Base-by-base conservation (phyloP, 2,113 vertebrate species). In the Oenanthe oenanthe region DNA sequence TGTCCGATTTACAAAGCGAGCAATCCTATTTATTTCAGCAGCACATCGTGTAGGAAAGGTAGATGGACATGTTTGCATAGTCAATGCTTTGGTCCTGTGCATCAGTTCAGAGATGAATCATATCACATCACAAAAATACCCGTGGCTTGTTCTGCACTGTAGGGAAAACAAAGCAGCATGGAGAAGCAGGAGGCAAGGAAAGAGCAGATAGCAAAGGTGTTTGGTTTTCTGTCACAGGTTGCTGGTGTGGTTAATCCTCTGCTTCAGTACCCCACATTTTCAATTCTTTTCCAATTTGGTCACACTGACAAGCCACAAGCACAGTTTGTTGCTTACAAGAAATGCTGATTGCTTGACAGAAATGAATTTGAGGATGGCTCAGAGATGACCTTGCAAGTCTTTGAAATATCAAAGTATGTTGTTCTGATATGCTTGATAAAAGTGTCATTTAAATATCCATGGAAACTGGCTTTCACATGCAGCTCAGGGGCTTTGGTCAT, bases 371-470 rank as follows among this genome's bases (percentile, higher is more conserved):
- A 62, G 57, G 72, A 56, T 81, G 45, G 34, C 68, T 91, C 58
- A 63, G 80, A 91, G 25, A 32, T 84, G 88, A 96, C 92, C 94
- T 91, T 89, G 68, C 85, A 94, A 92, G 75, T 45, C 76, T 92
- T 95, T 7, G 1, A 90, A 95, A 92, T 94, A 90, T 67, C 78
- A 73, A 68, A 97, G 85, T 74, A 28, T 67, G 61, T 60, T 88
- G 25, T 66, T 94, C 71, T 89, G 89, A 94, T 88, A 79, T 3
- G 12, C 16, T 38, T 73, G 70, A 89, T 96, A 91, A 74, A 95
- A 95, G 65, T 84, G 84, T 88, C 45, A 85, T 76, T 90, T 96
- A 89, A 95, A 93, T 93, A 88, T 90, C 95, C 73, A 63, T 76
- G 51, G 88, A 92, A 96, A 91, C 75, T 87, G 70, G 26, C 38